Evolutionary conservation across 2,888 invertebrate species (phyloP), one percentile per base, ranked within the genome.

Genomic region (Dicycla oo): DNA sequence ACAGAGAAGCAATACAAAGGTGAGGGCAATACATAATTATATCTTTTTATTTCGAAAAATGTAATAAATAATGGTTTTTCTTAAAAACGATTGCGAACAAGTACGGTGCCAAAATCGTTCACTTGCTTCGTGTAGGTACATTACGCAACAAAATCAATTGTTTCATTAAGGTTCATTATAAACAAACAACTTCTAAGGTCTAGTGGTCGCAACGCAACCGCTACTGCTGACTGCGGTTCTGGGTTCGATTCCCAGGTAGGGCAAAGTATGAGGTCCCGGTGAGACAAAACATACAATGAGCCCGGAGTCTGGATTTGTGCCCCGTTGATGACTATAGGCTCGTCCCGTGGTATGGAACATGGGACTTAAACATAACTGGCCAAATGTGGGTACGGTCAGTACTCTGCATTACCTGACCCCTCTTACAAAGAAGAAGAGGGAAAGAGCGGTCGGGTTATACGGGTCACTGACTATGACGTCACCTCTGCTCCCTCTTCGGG

Each of bases 21-120:
- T 11, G 57, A 68, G 15, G 51, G 53, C 20, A 38, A 72, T 75
- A n/a, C n/a, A n/a, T n/a, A n/a, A n/a, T n/a, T n/a, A 23, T 63
- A 69, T 72, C 43, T 65, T 62, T 51, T 51, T 38, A 38, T 45
- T 79, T 62, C 61, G 20, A 65, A 65, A 65, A 76, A 73, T n/a
- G n/a, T 73, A 65, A 49, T 45, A 56, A 45, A 61, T 72, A 78
- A 73, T 30, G 26, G n/a, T 20, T 64, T 34, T 78, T 61, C 78
- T 10, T n/a, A 26, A 64, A 68, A 78, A 40, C 43, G 4, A 51
- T 77, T 62, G 71, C 26, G 23, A 63, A 66, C 23, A 26, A n/a
- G 54, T 15, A 13, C 0, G 11, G 20, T 77, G 78, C 78, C 67
- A 78, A 77, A 60, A 60, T 43, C 15, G 26, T 57, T 34, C 34